These are phyloP conservation scores for Lutraria lutraria DNA, from an alignment of 2,888 invertebrate species.

Conservation along the genomic window DNA sequence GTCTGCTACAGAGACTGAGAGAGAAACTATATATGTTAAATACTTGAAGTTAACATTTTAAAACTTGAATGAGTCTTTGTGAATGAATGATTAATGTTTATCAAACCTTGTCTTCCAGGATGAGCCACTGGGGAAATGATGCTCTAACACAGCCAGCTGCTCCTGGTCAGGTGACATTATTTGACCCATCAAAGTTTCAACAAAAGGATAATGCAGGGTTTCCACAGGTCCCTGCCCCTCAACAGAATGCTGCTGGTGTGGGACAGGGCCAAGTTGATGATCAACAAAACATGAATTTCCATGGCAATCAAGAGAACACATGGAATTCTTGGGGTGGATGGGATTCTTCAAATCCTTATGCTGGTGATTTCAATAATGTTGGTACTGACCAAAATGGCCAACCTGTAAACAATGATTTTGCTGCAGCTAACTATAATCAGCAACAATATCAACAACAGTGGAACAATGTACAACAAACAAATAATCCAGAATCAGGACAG, in stretches of 20 bases:
- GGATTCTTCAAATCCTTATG: constrained; percentile 37
- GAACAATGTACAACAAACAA: constrained; percentile 40
- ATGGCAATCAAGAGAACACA: constrained; percentile 30
- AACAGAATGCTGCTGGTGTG: neutral
- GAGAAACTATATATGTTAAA: too few relatives aligned
- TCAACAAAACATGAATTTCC: constrained; percentile 18
- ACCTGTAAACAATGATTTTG: constrained; percentile 17
- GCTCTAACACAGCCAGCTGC: constrained; percentile 45
- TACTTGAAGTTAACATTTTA: too few relatives aligned
- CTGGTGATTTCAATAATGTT: constrained; percentile 38
- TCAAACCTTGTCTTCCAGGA: constrained; percentile 59
- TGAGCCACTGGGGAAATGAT: constrained; percentile 75
- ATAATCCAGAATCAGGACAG: constrained; percentile 27
- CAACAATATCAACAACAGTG: constrained; percentile 60
- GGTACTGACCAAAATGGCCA: constrained; percentile 25
- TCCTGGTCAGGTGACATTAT: constrained; percentile 74
- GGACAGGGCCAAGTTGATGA: constrained; percentile 21
- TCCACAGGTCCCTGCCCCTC: constrained; percentile 13
- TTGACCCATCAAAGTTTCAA: constrained; percentile 79
- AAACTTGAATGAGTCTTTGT: too few relatives aligned
- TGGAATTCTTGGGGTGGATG: constrained; percentile 63
- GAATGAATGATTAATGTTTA: too few relatives aligned
- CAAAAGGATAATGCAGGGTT: constrained; percentile 22
- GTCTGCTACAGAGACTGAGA: too few relatives aligned
- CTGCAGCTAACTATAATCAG: constrained; percentile 33